Percentiles rank a stretch among this genome's conserved stretches.
Evolutionary conservation across 2,888 invertebrate species (phyloP).

Genomic region (Protodeltote pygarga): DNA sequence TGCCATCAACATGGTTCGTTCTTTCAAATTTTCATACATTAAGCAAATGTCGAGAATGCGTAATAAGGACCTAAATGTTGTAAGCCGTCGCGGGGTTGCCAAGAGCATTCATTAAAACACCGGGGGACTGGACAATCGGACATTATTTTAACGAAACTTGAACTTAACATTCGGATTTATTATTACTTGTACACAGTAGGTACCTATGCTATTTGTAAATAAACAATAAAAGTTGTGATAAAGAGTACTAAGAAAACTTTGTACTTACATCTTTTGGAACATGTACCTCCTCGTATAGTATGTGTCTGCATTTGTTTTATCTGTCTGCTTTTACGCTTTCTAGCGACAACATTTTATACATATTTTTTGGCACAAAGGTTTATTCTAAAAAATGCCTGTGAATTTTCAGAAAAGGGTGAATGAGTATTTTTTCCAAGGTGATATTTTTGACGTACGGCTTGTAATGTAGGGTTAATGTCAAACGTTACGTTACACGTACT

Average conservation of each 20-base stretch:
- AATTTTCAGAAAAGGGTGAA: not conserved
- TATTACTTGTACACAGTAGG: constrained; percentile 26
- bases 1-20: constrained; percentile 85
- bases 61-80: constrained; percentile 83
- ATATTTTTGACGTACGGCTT: too few species aligned
- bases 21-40: constrained; percentile 86
- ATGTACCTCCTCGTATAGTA: too few species aligned
- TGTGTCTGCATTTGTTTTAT: constrained; percentile 20
- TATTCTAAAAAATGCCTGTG: not conserved
- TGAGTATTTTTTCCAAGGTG: too few species aligned
- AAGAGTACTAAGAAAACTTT: constrained; percentile 27
- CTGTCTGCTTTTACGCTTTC: constrained; percentile 13
- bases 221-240: constrained; percentile 30
- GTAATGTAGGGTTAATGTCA: too few species aligned
- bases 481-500: too few species aligned
- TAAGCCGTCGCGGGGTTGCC: constrained; percentile 69
- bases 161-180: constrained; percentile 38
- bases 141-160: constrained; percentile 53
- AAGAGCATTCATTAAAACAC: constrained; percentile 74
- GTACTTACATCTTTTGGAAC: constrained; percentile 20
- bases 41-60: constrained; percentile 85
- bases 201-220: constrained; percentile 22
- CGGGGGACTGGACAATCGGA: constrained; percentile 68
- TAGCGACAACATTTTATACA: constrained; percentile 6
- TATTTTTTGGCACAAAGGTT: constrained; percentile 1